Evolutionary conservation across 2,888 invertebrate genomes (phyloP), one percentile per base, ranked within the genome.

Genomic region (Mycalesis mineus): DNA sequence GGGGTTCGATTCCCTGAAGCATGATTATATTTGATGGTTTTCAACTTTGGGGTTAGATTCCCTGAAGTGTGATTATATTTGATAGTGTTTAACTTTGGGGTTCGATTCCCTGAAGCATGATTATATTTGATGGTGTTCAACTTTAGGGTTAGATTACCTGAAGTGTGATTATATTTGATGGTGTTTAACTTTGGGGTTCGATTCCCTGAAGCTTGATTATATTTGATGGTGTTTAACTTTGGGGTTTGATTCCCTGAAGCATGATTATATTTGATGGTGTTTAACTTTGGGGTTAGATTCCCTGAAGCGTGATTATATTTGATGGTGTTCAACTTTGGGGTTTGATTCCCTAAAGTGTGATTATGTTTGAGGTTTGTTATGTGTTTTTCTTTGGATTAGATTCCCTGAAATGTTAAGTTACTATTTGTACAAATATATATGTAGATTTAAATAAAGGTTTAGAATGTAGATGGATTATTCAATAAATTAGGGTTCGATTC

Each of bases 221-320:
- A 22, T 22, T 22, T 22, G n/a, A n/a, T n/a, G n/a, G 22, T 22
- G 22, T 22, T 28, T 1, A 31, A 33, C 37, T 22, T n/a, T 39
- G 57, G 55, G 67, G 69, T 72, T 72, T 58, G 37, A 68, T 52
- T 64, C 67, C 67, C 58, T 58, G 9, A 31, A 31, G 4, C 13
- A 8, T 11, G 11, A 28, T 42, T n/a, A 15, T 22, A 22, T 2
- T 22, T 22, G 22, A 22, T 22, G 5, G 5, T 8, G 28, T 8
- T 31, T 6, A 17, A n/a, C 22, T 22, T 2, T 13, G 9, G 58
- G 53, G 61, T 61, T 66, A 52, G 51, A 64, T 28, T 62, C 61
- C 55, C 31, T 55, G 2, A 13, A 4, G 22, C 5, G 22, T 22
- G 22, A 22, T 5, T 22, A 22, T 22, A 22, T 2, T 22, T 22